Evolutionary conservation across 2,797 vertebrate species (phyloP).

Genomic region (Aeoliscus strigatus): DNA sequence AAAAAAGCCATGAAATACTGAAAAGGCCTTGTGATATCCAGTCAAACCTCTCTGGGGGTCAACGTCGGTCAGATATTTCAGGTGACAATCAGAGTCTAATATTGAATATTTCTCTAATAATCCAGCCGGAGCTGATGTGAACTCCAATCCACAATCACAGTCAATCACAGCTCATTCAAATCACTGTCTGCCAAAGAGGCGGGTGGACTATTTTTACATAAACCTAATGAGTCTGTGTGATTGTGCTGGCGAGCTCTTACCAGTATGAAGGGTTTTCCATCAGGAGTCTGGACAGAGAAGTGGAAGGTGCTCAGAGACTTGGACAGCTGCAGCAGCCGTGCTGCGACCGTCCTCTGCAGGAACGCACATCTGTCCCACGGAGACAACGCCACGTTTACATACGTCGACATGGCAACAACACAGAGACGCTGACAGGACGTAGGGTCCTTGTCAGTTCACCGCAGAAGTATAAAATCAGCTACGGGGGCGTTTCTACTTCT

Average conservation of each 20-base stretch:
- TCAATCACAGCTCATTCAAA: conserved; percentile 10
- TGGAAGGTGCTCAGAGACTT: conserved; percentile 84
- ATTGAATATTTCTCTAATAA: too few relatives aligned
- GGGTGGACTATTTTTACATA: conserved; percentile 21
- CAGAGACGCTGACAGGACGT: too few relatives aligned
- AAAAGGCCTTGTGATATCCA: too few relatives aligned
- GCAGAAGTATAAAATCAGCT: too few relatives aligned
- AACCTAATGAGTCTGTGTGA: conserved; percentile 5
- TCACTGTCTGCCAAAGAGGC: conserved; percentile 1
- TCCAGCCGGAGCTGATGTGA: too few relatives aligned
- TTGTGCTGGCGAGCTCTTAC: conserved; percentile 68
- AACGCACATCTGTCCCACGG: conserved; percentile 77
- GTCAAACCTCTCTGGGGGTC: too few relatives aligned
- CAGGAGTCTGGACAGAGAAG: conserved; percentile 84
- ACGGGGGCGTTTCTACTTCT: too few relatives aligned
- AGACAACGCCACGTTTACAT: conserved; percentile 9
- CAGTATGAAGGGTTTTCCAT: conserved; percentile 82
- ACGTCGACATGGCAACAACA: background rate
- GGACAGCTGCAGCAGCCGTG: conserved; percentile 81
- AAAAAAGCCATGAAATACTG: too few relatives aligned
- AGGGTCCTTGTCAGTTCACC: too few relatives aligned
- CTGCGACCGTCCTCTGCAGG: conserved; percentile 79
- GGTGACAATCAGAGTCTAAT: too few relatives aligned
- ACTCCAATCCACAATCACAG: too few relatives aligned
- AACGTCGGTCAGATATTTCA: too few relatives aligned